Percentiles rank a stretch among this genome's conserved stretches.
Conservation (phyloP, 2,888 invertebrate species). For the Megaustenia siamemsis region DNA sequence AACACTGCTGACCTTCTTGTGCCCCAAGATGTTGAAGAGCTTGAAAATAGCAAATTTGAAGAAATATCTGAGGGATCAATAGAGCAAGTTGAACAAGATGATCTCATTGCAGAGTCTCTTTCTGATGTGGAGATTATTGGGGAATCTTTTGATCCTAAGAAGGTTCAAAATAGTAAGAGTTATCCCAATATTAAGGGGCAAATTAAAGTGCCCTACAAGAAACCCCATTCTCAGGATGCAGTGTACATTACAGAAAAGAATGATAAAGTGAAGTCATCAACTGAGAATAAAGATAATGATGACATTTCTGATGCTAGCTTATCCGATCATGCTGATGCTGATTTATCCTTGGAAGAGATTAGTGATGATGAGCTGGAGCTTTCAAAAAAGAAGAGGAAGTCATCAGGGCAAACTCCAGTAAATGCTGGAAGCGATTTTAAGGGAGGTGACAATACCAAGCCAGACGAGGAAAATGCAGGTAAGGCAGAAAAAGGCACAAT, state of each 20-base stretch:
- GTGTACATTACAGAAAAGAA: slow-evolving; percentile 47
- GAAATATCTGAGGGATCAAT: slow-evolving; percentile 54
- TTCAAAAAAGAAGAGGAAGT: slow-evolving; percentile 42
- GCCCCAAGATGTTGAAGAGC: not conserved
- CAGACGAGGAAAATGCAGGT: not conserved
- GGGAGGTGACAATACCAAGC: not conserved
- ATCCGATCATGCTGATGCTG: slow-evolving; percentile 40
- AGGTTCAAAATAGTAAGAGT: not conserved
- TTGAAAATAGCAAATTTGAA: slow-evolving; percentile 48
- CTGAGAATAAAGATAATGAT: slow-evolving; percentile 54
- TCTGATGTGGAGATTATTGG: slow-evolving; percentile 39
- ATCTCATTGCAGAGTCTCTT: slow-evolving; percentile 27
- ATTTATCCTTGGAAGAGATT: slow-evolving; percentile 50
- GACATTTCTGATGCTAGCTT: slow-evolving; percentile 50
- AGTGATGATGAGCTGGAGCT: slow-evolving; percentile 52
- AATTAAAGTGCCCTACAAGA: slow-evolving; percentile 3
- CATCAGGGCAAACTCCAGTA: not conserved
- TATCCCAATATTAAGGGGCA: not conserved
- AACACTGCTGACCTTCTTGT: not conserved
- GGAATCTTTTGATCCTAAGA: not conserved
- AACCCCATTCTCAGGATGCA: slow-evolving; percentile 40
- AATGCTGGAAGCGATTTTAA: not conserved
- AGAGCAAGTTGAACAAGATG: slow-evolving; percentile 41
- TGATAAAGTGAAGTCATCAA: slow-evolving; percentile 22
- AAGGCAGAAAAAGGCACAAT: not conserved